These are phyloP conservation scores for Poeciliopsis gracilis DNA, from an alignment of 2,797 vertebrate genomes.

Conservation along the genomic window DNA sequence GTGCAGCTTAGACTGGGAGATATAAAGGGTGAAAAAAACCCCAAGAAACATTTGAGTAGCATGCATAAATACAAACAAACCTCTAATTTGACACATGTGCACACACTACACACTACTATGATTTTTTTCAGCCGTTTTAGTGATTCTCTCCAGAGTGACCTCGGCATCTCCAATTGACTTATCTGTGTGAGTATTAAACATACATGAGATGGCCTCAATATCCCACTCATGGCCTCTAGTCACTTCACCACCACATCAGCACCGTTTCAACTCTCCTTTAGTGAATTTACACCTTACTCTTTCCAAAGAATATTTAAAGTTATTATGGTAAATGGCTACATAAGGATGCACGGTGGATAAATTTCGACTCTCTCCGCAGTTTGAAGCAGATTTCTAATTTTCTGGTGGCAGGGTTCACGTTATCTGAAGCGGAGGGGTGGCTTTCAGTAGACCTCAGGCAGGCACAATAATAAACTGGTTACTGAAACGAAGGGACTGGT, in stretches of 20 bases:
- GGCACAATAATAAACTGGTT: slow-evolving; percentile 68
- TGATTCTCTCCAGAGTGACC: slow-evolving; percentile 65
- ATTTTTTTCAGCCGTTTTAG: slow-evolving; percentile 30
- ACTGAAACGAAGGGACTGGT: slow-evolving; percentile 41
- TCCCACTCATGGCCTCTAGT: slow-evolving; percentile 52
- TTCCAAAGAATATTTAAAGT: slow-evolving; percentile 70
- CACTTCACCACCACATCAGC: slow-evolving; percentile 35
- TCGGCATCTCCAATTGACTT: slow-evolving; percentile 60
- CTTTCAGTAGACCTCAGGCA: slow-evolving; percentile 68
- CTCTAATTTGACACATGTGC: slow-evolving; percentile 26
- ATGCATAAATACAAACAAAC: slow-evolving; percentile 16
- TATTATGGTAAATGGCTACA: slow-evolving; percentile 73
- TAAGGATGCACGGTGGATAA: slow-evolving; percentile 63
- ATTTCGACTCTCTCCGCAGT: slow-evolving; percentile 62
- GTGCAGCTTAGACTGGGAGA: slow-evolving; percentile 21
- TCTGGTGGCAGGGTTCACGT: slow-evolving; percentile 60
- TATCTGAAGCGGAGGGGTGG: slow-evolving; percentile 61
- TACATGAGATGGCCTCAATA: slow-evolving; percentile 75
- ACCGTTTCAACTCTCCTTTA: slow-evolving; percentile 30
- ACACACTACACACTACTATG: slow-evolving; percentile 12
- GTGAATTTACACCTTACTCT: slow-evolving; percentile 25
- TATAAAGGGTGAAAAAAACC: not conserved
- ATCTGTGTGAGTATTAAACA: slow-evolving; percentile 73
- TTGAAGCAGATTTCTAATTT: slow-evolving; percentile 68
- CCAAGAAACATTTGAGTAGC: slow-evolving; percentile 3